phyloP scores from a whole-genome alignment of 1,140 invertebrate species.

The Mizuhopecten yessoensis region DNA sequence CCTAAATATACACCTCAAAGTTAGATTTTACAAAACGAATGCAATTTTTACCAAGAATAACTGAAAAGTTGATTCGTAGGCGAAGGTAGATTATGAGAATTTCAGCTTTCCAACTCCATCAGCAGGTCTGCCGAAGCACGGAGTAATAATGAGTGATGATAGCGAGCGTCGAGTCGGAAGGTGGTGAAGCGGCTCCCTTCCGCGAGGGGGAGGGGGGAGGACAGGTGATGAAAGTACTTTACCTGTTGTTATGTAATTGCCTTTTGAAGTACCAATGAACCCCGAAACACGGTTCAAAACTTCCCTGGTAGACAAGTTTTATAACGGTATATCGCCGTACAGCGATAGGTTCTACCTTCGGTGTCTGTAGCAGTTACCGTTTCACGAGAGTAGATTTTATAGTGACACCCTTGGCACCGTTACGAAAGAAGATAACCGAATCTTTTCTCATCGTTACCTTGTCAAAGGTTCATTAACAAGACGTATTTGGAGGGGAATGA shows the following conservation, averaged over 20 bases:
- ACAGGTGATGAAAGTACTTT: conserved; percentile 1
- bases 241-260: background rate
- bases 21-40: background rate
- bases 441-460: background rate
- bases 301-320: background rate
- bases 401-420: background rate
- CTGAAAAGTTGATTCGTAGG: background rate
- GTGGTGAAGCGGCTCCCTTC: background rate
- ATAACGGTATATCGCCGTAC: too few relatives aligned
- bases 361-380: background rate
- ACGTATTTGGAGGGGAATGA: too few relatives aligned
- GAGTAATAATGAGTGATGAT: background rate
- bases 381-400: background rate
- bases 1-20: background rate
- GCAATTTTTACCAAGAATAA: background rate
- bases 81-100: background rate
- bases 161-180: too few relatives aligned
- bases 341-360: background rate
- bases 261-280: background rate
- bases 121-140: background rate
- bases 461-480: too few relatives aligned
- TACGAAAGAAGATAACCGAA: background rate
- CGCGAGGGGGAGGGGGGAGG: background rate
- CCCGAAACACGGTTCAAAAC: background rate
- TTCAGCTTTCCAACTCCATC: background rate